phyloP scores from a whole-genome alignment of 2,797 vertebrate genomes.

The Streptopelia turtur region DNA sequence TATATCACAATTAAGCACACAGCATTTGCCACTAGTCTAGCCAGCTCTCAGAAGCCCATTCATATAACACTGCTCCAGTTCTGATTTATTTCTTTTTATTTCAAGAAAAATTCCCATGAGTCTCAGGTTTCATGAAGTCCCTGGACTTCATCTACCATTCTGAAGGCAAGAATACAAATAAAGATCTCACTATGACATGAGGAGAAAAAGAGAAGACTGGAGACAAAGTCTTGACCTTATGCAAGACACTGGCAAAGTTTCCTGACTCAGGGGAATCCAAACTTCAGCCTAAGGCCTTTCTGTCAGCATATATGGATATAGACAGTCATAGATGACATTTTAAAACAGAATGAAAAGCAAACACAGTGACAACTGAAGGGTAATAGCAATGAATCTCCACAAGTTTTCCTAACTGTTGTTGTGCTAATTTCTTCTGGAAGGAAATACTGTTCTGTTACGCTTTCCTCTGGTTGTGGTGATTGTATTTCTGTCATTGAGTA shows the following conservation, averaged over 20 bases:
- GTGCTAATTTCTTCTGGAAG: neutral
- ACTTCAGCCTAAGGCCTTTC: neutral
- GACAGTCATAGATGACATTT: neutral
- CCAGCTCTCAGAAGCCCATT: neutral
- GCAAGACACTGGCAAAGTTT: neutral
- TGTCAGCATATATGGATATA: neutral
- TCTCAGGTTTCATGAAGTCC: neutral
- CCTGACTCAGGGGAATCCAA: neutral
- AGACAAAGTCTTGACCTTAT: neutral
- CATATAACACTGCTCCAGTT: neutral
- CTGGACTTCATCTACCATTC: neutral
- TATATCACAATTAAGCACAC: neutral
- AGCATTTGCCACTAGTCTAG: neutral
- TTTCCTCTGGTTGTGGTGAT: neutral
- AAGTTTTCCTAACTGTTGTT: neutral
- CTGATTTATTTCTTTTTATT: neutral
- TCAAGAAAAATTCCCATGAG: neutral
- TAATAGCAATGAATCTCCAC: neutral
- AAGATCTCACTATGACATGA: neutral
- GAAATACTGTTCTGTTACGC: neutral
- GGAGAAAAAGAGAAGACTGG: neutral
- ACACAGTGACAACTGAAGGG: neutral
- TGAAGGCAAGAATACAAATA: neutral
- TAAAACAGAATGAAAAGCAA: neutral
- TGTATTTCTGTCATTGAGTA: neutral